Conservation (phyloP, 2,113 vertebrate genomes). For the Gallinago paraguaiae region DNA sequence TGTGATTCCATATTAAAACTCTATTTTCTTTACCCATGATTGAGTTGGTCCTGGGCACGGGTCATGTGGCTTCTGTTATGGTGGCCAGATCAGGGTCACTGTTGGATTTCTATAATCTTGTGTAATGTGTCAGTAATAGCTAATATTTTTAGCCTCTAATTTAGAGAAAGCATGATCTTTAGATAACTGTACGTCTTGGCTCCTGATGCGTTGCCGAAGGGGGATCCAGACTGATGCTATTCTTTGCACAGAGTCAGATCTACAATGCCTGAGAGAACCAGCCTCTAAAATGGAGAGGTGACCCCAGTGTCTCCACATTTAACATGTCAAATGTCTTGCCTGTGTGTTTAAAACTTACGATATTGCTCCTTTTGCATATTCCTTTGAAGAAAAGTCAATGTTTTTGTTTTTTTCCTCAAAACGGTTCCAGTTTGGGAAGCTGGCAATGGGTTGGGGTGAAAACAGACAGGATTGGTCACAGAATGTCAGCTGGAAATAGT, state of each 20-base stretch:
- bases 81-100: background rate
- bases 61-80: background rate
- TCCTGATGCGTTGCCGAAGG: background rate
- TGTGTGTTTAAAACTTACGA: background rate
- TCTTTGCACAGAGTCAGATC: background rate
- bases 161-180: background rate
- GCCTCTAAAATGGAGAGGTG: background rate
- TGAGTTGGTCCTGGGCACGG: background rate
- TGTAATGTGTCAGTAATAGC: background rate
- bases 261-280: background rate
- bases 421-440: background rate
- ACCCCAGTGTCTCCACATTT: background rate
- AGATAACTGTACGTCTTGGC: background rate
- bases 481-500: background rate
- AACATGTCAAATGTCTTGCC: background rate
- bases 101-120: background rate
- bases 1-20: background rate
- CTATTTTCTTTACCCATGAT: background rate
- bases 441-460: background rate
- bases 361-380: background rate
- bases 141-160: slow-evolving; percentile 7
- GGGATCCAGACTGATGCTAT: background rate
- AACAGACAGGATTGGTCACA: background rate
- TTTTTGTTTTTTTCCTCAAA: background rate
- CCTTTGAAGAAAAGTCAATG: background rate